These are phyloP conservation scores for Turdus rufiventris DNA, from an alignment of 2,113 vertebrate species.

Conservation along the genomic window DNA sequence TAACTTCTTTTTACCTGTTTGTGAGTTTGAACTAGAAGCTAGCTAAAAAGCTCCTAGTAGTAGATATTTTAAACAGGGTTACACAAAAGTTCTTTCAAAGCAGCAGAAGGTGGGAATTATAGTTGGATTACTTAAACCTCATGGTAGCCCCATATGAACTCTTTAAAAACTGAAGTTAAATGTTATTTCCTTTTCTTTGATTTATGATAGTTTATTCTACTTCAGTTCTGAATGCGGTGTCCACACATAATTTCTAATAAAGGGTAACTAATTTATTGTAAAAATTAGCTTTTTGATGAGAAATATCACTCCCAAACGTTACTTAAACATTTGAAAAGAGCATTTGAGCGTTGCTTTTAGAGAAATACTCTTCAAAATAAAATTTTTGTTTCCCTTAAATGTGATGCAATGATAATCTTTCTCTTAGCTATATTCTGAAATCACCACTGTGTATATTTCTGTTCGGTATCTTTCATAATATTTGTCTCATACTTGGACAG, in stretches of 20 bases:
- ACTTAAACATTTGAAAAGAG: background rate
- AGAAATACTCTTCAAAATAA: background rate
- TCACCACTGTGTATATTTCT: background rate
- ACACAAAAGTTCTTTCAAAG: background rate
- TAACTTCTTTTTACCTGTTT: background rate
- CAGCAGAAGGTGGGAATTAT: background rate
- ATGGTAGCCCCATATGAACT: background rate
- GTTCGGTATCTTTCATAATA: background rate
- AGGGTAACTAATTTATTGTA: background rate
- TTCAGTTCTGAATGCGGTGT: background rate
- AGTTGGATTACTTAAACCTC: background rate
- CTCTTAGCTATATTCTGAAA: background rate
- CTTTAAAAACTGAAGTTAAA: background rate
- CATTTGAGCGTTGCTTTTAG: background rate
- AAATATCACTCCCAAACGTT: fast-evolving
- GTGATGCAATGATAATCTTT: background rate
- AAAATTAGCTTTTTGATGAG: background rate
- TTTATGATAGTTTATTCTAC: background rate
- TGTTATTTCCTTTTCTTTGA: background rate
- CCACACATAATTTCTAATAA: background rate
- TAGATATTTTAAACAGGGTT: background rate
- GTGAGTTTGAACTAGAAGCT: background rate
- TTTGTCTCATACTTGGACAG: background rate
- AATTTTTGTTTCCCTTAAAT: background rate
- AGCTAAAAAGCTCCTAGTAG: background rate